Evolutionary conservation across 2,888 invertebrate species (phyloP).

Genomic region (Frankliniella intonsa): DNA sequence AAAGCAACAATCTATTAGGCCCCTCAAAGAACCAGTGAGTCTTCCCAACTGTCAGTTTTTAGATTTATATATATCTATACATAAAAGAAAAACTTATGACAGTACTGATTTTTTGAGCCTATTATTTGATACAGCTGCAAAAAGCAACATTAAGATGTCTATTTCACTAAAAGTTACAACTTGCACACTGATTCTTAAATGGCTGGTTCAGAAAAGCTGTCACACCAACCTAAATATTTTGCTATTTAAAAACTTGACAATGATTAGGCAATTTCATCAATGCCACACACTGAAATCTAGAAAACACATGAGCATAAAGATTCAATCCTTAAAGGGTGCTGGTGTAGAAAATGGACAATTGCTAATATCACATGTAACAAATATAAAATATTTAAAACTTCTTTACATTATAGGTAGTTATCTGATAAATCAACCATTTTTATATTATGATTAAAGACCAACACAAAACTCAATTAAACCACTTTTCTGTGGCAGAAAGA

Average conservation of each 20-base stretch:
- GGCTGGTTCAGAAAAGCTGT: background rate
- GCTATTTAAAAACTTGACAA: background rate
- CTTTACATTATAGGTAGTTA: background rate
- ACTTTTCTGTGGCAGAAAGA: background rate
- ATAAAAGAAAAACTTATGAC: background rate
- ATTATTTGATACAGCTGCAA: background rate
- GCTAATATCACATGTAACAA: conserved; percentile 25
- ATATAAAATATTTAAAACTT: conserved; percentile 27
- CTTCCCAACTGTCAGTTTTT: no score
- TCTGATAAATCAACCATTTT: background rate
- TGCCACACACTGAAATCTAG: background rate
- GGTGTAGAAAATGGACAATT: conserved; percentile 26
- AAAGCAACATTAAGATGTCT: background rate
- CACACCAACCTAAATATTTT: background rate
- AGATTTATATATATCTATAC: background rate
- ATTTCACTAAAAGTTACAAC: background rate
- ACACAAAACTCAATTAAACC: background rate
- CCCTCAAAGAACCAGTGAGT: conserved; percentile 4
- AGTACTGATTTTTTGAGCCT: background rate
- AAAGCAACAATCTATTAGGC: conserved; percentile 12
- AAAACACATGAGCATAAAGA: conserved; percentile 1
- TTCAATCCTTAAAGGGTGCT: conserved; percentile 13
- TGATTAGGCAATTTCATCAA: background rate
- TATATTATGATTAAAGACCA: background rate
- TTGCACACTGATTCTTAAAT: background rate